Evolutionary conservation across 2,113 vertebrate genomes (phyloP).

Genomic region (Seriola quinqueradiata): DNA sequence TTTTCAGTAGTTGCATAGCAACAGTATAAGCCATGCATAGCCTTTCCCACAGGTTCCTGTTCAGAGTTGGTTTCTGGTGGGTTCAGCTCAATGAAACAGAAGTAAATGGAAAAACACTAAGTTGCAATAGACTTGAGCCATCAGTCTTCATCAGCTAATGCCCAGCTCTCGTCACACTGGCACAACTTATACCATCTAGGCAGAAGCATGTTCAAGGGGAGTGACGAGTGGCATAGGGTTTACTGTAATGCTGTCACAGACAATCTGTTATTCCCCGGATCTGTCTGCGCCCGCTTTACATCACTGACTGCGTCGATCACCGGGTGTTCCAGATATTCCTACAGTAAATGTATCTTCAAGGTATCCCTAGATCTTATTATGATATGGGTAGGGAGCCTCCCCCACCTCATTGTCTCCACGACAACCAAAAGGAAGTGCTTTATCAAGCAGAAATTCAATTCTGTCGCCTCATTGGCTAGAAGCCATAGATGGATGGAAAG

Average conservation of each 20-base stretch:
- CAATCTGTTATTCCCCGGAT: constrained; percentile 44
- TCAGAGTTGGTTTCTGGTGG: constrained; percentile 20
- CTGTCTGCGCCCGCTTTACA: constrained; percentile 41
- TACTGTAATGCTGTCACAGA: constrained; percentile 41
- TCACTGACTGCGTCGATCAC: constrained; percentile 27
- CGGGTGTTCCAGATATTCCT: constrained; percentile 45
- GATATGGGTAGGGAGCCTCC: constrained; percentile 30
- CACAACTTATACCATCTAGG: constrained; percentile 34
- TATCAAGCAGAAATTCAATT: constrained; percentile 83
- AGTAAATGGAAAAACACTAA: constrained; percentile 46
- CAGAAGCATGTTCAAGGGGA: constrained; percentile 29
- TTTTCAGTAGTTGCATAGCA: constrained; percentile 61
- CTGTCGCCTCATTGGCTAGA: constrained; percentile 78
- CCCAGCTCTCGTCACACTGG: constrained; percentile 23
- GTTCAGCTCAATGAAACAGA: constrained; percentile 34
- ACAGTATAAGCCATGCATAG: constrained; percentile 22
- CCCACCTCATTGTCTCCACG: constrained; percentile 61
- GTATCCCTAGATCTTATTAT: constrained; percentile 49
- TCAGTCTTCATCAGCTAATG: constrained; percentile 63
- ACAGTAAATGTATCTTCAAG: constrained; percentile 44
- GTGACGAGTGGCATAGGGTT: constrained; percentile 37
- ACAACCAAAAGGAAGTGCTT: constrained; percentile 77
- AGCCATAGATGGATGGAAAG: constrained; percentile 73
- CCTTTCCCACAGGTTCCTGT: constrained; percentile 26
- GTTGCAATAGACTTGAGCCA: constrained; percentile 19